phyloP scores from a whole-genome alignment of 2,113 vertebrate genomes.

The Odocoileus virginianus region DNA sequence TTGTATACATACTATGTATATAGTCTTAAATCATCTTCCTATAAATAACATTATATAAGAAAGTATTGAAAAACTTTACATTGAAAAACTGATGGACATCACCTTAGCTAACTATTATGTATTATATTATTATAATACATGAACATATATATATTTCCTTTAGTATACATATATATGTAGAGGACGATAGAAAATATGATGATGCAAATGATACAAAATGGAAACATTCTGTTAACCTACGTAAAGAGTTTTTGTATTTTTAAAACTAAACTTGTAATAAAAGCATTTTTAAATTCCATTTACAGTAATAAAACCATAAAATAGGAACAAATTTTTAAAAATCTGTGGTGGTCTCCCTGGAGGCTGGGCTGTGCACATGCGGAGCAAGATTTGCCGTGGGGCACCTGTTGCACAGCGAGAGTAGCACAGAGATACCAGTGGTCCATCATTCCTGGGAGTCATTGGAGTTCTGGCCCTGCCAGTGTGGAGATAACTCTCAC shows the following conservation, averaged over 20 bases:
- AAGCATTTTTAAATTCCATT: neutral
- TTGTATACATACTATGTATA: neutral
- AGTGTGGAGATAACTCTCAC: neutral
- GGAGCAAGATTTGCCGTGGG: neutral
- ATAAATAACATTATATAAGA: neutral
- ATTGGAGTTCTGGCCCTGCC: neutral
- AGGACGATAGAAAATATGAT: neutral
- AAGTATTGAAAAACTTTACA: neutral
- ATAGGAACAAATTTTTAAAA: neutral
- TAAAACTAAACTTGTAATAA: neutral
- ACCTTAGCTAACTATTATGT: neutral
- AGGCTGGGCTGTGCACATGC: neutral
- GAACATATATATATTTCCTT: neutral
- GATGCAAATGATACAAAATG: neutral
- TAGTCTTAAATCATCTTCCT: neutral
- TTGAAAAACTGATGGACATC: neutral
- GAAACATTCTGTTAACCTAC: neutral
- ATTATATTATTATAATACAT: neutral
- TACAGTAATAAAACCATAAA: neutral
- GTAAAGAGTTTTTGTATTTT: neutral
- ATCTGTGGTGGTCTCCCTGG: neutral
- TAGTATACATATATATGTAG: neutral
- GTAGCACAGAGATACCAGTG: neutral
- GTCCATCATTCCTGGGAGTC: neutral
- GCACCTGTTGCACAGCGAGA: no score